Evolutionary conservation across 2,888 invertebrate species (phyloP), one percentile per base, ranked within the genome.

Genomic region (Cheilosia vernalis): DNA sequence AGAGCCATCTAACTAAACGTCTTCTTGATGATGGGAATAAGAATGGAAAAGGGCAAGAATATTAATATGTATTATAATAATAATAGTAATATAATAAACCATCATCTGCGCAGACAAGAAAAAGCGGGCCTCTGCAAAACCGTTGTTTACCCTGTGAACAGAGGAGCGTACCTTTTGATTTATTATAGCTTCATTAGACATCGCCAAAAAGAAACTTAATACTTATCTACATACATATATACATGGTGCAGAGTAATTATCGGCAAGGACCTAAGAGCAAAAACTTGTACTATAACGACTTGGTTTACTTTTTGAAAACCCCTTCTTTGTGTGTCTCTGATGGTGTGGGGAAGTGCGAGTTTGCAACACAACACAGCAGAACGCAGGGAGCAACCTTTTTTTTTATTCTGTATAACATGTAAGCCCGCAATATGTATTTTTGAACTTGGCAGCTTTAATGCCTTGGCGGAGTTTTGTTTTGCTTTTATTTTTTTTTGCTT

Each of bases 151-250:
- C 47, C 9, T 47, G 9, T 40, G 61, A 47, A 49, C 40, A 63
- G 10, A 73, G 55, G 21, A 61, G 21, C 44, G 56, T 70, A 42
- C 70, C 53, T 73, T 80, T 73, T 80, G 73, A 80, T 80, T 80
- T 80, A 80, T 80, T 80, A 73, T 30, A 72, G 72, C 79, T 66
- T 66, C 79, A 80, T 79, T 64, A 79, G 72, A 64, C 64, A 53
- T 73, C 66, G 66, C 60, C 64, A 73, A 80, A 66, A 80, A 67
- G 60, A 73, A 80, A 73, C 64, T 61, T 66, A 60, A 80, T 55
- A 73, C 66, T 51, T 55, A 67, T 58, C 64, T 66, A 42, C 64
- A 72, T 63, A 63, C 24, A 13, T 4, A 33, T 4, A 33, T 3
- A 49, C n/a, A 42, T 10, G 55, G 37, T 24, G 19, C 53, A 44